Evolutionary conservation across 2,797 vertebrate genomes (phyloP).

Genomic region (Lutjanus argentimaculatus): DNA sequence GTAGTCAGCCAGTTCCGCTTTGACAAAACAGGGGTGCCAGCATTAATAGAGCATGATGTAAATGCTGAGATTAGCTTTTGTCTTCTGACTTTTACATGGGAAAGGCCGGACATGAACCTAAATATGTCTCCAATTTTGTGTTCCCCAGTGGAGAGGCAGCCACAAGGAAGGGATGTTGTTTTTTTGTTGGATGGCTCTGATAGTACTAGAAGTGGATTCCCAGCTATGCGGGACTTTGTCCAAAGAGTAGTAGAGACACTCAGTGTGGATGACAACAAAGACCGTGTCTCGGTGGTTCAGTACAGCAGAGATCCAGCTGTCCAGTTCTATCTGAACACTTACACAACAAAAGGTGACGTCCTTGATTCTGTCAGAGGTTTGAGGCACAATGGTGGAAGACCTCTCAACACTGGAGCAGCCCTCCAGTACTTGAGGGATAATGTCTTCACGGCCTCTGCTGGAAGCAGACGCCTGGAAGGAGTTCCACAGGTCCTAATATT

Average conservation of each 20-base stretch:
- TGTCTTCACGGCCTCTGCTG: slow-evolving; percentile 3
- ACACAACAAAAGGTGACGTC: slow-evolving; percentile 46
- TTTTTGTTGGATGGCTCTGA: background rate
- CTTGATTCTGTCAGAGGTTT: slow-evolving; percentile 56
- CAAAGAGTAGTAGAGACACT: too few relatives aligned
- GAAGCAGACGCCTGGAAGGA: background rate
- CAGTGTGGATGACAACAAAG: too few relatives aligned
- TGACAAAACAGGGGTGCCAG: background rate
- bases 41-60: background rate
- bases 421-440: slow-evolving; percentile 52
- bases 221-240: too few relatives aligned
- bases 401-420: slow-evolving; percentile 72
- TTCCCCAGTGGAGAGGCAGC: too few relatives aligned
- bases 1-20: background rate
- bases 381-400: slow-evolving; percentile 62
- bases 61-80: background rate
- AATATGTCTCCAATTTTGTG: too few relatives aligned
- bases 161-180: background rate
- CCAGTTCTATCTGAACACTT: slow-evolving; percentile 64
- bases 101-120: background rate
- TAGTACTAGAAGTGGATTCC: too few relatives aligned
- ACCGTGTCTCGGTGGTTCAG: too few relatives aligned
- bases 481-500: background rate
- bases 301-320: background rate
- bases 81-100: background rate